phyloP scores from a whole-genome alignment of 1,140 invertebrate species.

The Trachymyrmex septentrionalis region DNA sequence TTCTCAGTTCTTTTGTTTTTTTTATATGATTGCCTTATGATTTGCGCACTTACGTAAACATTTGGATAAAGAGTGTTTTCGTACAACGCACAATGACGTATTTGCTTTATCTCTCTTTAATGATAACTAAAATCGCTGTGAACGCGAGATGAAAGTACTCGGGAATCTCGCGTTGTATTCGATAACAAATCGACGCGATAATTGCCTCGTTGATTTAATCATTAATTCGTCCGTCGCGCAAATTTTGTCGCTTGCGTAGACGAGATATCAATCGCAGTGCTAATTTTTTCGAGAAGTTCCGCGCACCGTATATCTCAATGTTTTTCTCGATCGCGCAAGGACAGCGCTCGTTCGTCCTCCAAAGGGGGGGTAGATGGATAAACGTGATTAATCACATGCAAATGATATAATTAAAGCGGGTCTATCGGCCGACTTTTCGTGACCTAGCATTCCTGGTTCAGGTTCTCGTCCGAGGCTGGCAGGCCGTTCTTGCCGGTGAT shows the following conservation, averaged over 20 bases:
- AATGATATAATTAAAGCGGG: slow-evolving; percentile 71
- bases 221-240: slow-evolving; percentile 33
- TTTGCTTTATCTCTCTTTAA: slow-evolving; percentile 1
- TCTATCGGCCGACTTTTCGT: slow-evolving; percentile 68
- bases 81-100: not conserved
- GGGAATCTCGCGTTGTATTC: not conserved
- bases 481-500: slow-evolving; percentile 87
- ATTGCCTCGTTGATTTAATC: slow-evolving; percentile 1
- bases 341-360: slow-evolving; percentile 44
- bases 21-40: too few species aligned
- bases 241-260: slow-evolving; percentile 15
- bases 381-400: slow-evolving; percentile 73
- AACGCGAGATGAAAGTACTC: not conserved
- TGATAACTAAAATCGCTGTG: not conserved
- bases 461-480: slow-evolving; percentile 90
- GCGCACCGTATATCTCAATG: not conserved
- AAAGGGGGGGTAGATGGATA: slow-evolving; percentile 56
- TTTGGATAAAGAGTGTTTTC: slow-evolving; percentile 1
- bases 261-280: slow-evolving; percentile 16
- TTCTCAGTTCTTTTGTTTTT: slow-evolving; percentile 14
- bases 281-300: not conserved
- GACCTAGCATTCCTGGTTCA: slow-evolving; percentile 88
- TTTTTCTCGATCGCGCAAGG: slow-evolving; percentile 24
- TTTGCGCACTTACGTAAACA: not conserved
- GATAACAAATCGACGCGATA: slow-evolving; percentile 27